Base-by-base conservation (phyloP, 2,888 invertebrate genomes). In the Chymomyza procnemis region DNA sequence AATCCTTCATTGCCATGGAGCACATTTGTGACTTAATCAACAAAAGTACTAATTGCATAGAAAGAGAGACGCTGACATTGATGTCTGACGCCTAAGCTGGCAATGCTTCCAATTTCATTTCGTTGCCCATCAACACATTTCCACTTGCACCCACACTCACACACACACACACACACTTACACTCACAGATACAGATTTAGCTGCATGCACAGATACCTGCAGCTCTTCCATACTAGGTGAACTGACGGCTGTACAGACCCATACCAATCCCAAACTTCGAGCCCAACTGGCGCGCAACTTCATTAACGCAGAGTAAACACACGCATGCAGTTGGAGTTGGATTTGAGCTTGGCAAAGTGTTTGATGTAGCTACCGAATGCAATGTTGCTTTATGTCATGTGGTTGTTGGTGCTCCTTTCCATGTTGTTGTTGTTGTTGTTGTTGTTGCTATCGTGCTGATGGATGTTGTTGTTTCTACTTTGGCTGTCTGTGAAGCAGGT, bases 31-130 rank as follows among this genome's bases (percentile, higher is more conserved):
- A 74, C 78, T 82, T 83, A 87, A 83, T 83, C 83, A 83, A 87
- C 83, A 87, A 87, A 83, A 82, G 82, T 76, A 78, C 83, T 83
- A 83, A 83, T 83, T 83, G 83, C 83, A 83, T 78, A 87, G 85
- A 83, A 54, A 87, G 83, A 74, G 73, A 79, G 61, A 41, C 71
- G 59, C 76, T 76, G 80, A 76, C 83, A 82, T 80, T 83, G 87
- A 78, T 87, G 87, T 78, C 80, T 73, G 72, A 64, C 59, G 66
- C 41, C 55, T 2, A 50, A 47, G 56, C 21, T n/a, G 30, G 30
- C 14, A 1, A 16, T 64, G 81, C 74, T 80, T 75, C 72, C 79
- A 70, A 81, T 84, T 86, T 81, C 85, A 79, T 86, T 79, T 70
- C 74, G 61, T 74, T 71, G 79, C 70, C 80, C 77, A 78, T 71